Conservation (phyloP, 2,888 invertebrate species). For the Mimas tiliae region DNA sequence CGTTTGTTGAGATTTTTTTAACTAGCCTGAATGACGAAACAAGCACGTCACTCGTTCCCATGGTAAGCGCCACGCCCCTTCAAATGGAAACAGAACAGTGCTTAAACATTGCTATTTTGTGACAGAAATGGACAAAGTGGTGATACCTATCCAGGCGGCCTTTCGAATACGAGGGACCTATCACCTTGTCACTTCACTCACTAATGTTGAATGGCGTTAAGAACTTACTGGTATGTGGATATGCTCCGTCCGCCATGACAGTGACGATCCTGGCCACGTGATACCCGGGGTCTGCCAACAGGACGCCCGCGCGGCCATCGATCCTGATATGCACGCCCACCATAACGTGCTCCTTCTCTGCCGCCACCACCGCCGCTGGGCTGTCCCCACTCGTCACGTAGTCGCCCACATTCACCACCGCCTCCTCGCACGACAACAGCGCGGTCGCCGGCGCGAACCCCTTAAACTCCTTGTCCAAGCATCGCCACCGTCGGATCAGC, state of each 20-base stretch:
- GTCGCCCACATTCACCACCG: constrained; percentile 85
- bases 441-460: constrained; percentile 86
- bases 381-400: constrained; percentile 83
- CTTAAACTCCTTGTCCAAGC: constrained; percentile 86
- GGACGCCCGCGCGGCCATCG: constrained; percentile 89
- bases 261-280: constrained; percentile 94
- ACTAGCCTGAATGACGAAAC: too few relatives aligned
- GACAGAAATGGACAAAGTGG: too few relatives aligned
- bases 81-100: too few relatives aligned
- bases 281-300: constrained; percentile 96
- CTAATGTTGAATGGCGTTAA: not conserved
- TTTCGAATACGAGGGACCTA: too few relatives aligned
- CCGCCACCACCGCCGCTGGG: constrained; percentile 85
- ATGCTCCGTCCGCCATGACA: constrained; percentile 92
- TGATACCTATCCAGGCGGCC: too few relatives aligned
- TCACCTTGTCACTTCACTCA: too few relatives aligned
- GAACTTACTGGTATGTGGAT: constrained; percentile 91
- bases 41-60: too few relatives aligned
- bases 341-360: constrained; percentile 95
- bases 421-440: constrained; percentile 95
- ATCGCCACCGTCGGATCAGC: constrained; percentile 87
- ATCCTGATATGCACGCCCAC: constrained; percentile 90
- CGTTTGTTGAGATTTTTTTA: too few relatives aligned
- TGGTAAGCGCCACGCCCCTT: too few relatives aligned
- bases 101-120: too few relatives aligned